These are phyloP conservation scores for Heterocephalus glaber DNA, from an alignment of 2,113 vertebrate species.

Conservation along the genomic window DNA sequence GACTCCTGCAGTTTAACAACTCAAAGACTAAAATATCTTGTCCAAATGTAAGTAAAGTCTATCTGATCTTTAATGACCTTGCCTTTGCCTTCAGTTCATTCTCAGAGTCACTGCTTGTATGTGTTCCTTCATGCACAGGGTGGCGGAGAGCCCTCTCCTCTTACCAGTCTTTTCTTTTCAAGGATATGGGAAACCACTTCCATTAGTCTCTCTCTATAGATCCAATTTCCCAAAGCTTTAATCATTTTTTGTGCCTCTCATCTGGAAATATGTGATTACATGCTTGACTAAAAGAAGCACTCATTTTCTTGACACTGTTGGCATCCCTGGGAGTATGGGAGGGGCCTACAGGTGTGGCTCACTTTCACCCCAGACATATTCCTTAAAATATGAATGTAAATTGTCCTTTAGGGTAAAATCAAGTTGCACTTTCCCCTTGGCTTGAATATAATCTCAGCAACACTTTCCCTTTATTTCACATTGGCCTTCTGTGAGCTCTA, in stretches of 20 bases:
- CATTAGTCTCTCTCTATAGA: constrained; percentile 65
- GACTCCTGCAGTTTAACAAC: background rate
- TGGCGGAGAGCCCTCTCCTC: background rate
- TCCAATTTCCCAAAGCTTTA: constrained; percentile 73
- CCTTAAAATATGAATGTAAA: constrained; percentile 5
- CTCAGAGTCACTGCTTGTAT: background rate
- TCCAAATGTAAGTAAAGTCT: background rate
- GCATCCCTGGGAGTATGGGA: background rate
- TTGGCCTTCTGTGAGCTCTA: constrained; percentile 12
- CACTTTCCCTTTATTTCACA: constrained; percentile 38
- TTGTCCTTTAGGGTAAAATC: constrained; percentile 37
- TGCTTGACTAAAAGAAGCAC: constrained; percentile 71
- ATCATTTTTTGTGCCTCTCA: constrained; percentile 74
- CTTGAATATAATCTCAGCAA: background rate
- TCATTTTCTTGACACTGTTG: background rate
- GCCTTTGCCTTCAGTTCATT: background rate
- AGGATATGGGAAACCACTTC: constrained; percentile 49
- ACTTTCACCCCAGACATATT: background rate
- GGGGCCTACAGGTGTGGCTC: background rate
- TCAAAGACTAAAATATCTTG: background rate
- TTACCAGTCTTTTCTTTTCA: background rate
- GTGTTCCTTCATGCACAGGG: background rate
- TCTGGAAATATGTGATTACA: constrained; percentile 78
- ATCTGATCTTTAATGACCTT: background rate
- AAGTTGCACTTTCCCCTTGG: constrained; percentile 22